Evolutionary conservation across 2,888 invertebrate species (phyloP), one percentile per base, ranked within the genome.

Genomic region (Melinaea marsaeus): DNA sequence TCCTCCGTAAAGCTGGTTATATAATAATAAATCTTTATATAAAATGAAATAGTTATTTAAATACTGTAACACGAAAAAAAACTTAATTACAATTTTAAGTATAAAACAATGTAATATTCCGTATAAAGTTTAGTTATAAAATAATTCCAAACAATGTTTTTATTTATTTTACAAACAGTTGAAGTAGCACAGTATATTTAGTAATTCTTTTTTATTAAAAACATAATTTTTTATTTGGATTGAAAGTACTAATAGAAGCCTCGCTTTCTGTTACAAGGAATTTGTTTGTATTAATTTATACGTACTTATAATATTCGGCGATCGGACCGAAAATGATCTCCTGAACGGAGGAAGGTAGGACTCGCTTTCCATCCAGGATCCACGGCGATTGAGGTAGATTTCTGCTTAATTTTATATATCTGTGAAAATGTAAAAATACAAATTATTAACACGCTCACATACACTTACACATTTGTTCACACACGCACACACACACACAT

Each of bases 331-430:
- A 94, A 67, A 99, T 95, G 66, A 97, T 92, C 85, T 99, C 98
- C 83, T 98, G 96, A 1, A 99, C 96, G 0, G 98, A 98, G n/a
- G 94, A 94, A 71, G 95, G 95, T 91, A 95, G 93, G 71, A 95
- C 93, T 60, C 95, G 92, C 68, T 93, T 92, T 0, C 97, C 97
- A 71, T 95, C 93, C 61, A 98, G 89, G 61, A 97, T 84, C 98
- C 99, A 99, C 0, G 99, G 99, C 0, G 98, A 97, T 90, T 99
- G 99, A 59, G 97, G 95, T 37, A 99, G 85, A 69, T 92, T 90
- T 58, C 99, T 92, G 3, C 95, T 95, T 76, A 94, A 93, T 84
- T 98, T 98, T 71, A 95, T 92, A 81, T 99, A 98, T 60, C 98
- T 92, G 70, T 60, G 37, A 55, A 32, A 9, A 57, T 58, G 11